Percentiles rank a stretch among this genome's conserved stretches.
Conservation (phyloP, 30 jellyfish, hydroid and myxozoan species). For the Mastigias papua region DNA sequence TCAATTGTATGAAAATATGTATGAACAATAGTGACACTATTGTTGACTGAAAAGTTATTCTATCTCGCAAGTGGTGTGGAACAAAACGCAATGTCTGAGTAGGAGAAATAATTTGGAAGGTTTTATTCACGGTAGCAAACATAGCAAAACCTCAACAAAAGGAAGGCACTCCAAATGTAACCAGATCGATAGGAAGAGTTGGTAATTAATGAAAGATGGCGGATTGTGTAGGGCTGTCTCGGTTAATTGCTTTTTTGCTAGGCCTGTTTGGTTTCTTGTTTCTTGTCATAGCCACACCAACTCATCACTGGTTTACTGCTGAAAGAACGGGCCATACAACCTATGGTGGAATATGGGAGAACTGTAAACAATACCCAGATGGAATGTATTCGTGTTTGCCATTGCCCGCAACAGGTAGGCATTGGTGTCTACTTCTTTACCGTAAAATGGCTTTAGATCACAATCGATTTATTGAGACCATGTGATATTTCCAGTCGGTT, state of each 20-base stretch:
- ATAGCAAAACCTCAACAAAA: background rate
- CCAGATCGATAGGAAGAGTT: background rate
- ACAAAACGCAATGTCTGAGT: background rate
- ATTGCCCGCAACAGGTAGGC: conserved; percentile 47
- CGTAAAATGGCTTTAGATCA: too few relatives aligned
- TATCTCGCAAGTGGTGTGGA: background rate
- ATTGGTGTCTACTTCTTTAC: too few relatives aligned
- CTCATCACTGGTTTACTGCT: conserved; percentile 81
- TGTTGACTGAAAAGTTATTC: too few relatives aligned
- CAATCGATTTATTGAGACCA: too few relatives aligned
- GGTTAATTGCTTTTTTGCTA: conserved; percentile 77
- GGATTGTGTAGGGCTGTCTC: conserved; percentile 66
- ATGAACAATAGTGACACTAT: too few relatives aligned
- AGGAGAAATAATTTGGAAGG: too few relatives aligned
- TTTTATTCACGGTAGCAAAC: too few relatives aligned
- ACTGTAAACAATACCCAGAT: conserved; percentile 70
- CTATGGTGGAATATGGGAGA: conserved; percentile 89
- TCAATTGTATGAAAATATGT: too few relatives aligned
- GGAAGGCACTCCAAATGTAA: background rate
- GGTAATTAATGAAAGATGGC: conserved; percentile 29
- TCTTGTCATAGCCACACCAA: conserved; percentile 82
- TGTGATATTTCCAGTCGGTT: too few relatives aligned
- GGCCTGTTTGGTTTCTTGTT: conserved; percentile 77
- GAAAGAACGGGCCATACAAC: conserved; percentile 36
- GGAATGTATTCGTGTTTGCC: conserved; percentile 71